Percentiles rank a stretch among this genome's conserved stretches.
Conservation (phyloP, 2,888 invertebrate genomes). For the Drosophila pseudotalamancana region DNA sequence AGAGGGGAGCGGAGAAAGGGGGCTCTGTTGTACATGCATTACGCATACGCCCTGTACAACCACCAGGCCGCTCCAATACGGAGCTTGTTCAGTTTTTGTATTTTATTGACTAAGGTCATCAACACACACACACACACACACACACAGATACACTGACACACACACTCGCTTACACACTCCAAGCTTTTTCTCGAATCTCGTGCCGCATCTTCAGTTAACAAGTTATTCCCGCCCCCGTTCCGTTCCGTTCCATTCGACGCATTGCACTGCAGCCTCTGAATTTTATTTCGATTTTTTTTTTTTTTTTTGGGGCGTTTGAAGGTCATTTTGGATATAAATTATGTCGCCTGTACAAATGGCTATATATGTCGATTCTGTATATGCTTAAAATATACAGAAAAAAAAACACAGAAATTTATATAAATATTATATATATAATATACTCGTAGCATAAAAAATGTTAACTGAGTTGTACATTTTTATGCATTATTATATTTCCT, state of each 20-base stretch:
- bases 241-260: neutral
- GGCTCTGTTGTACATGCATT: slow-evolving; percentile 19
- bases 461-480: no score
- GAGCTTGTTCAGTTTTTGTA: slow-evolving; percentile 5
- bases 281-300: neutral
- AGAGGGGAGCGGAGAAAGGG: neutral
- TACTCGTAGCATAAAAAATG: no score
- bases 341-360: slow-evolving; percentile 30
- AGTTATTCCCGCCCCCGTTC: slow-evolving; percentile 32
- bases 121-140: slow-evolving; percentile 34
- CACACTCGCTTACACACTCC: slow-evolving; percentile 21
- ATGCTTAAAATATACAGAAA: neutral
- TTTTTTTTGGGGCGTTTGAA: slow-evolving; percentile 50
- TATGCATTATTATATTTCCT: no score
- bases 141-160: slow-evolving; percentile 31
- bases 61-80: neutral
- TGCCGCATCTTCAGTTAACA: slow-evolving; percentile 69
- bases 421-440: neutral
- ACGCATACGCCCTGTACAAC: slow-evolving; percentile 39
- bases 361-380: neutral
- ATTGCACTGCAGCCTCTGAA: slow-evolving; percentile 12
- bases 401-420: neutral
- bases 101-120: slow-evolving; percentile 81
- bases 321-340: slow-evolving; percentile 66
- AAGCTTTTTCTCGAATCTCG: slow-evolving; percentile 40